Conservation (phyloP, 2,113 vertebrate genomes). For the Macquaria australasica region DNA sequence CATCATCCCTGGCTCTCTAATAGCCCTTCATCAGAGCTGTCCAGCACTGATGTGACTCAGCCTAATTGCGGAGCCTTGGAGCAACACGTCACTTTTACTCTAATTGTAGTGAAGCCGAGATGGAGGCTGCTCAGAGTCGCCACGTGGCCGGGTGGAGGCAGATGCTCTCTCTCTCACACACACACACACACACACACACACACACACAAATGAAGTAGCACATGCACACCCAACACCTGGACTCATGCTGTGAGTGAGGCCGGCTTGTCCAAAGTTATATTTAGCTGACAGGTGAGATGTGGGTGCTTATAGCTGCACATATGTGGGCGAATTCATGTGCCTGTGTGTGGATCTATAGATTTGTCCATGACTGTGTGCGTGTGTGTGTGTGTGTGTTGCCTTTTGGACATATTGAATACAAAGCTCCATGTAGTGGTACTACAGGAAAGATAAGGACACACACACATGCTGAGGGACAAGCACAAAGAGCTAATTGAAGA, state of each 20-base stretch:
- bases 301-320: neutral
- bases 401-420: conserved; percentile 3
- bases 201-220: conserved; percentile 1
- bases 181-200: neutral
- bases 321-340: neutral
- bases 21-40: conserved; percentile 69
- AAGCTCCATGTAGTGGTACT: neutral
- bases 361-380: neutral
- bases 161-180: conserved; percentile 11
- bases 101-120: conserved; percentile 69
- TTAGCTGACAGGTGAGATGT: conserved; percentile 44
- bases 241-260: conserved; percentile 44
- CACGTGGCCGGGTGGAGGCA: conserved; percentile 35
- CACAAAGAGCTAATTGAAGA: neutral
- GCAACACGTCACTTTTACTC: conserved; percentile 62
- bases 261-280: conserved; percentile 44
- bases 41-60: conserved; percentile 64
- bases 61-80: conserved; percentile 75
- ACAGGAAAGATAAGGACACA: neutral
- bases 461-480: neutral
- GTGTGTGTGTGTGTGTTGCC: neutral
- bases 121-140: conserved; percentile 66
- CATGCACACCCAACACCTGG: conserved; percentile 41
- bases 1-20: conserved; percentile 67
- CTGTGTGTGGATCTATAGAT: neutral